Conservation (phyloP, 2,113 vertebrate species). For the Pachypanchax playfairii region DNA sequence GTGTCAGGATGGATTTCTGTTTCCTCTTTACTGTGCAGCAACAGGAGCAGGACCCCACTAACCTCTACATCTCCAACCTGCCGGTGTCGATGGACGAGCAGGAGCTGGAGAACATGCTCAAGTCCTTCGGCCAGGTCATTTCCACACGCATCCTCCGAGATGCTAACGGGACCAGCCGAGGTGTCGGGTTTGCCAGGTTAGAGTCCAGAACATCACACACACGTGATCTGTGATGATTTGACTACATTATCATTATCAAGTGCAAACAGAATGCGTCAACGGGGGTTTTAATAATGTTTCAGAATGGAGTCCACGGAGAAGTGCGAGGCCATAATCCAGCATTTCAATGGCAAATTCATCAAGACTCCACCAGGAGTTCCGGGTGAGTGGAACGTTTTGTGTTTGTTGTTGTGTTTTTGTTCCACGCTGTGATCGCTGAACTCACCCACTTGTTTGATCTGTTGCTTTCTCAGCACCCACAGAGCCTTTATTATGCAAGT, state of each 20-base stretch:
- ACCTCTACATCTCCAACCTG: slow-evolving; percentile 95
- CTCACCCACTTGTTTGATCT: slow-evolving; percentile 52
- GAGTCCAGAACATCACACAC: slow-evolving; percentile 5
- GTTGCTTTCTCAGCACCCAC: slow-evolving; percentile 80
- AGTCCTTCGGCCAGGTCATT: slow-evolving; percentile 94
- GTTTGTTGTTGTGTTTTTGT: slow-evolving; percentile 37
- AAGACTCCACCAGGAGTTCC: slow-evolving; percentile 90
- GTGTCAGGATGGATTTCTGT: neutral
- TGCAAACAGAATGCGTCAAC: too few species aligned
- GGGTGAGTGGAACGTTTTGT: slow-evolving; percentile 75
- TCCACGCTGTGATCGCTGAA: slow-evolving; percentile 33
- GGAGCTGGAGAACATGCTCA: slow-evolving; percentile 92
- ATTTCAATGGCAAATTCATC: slow-evolving; percentile 95
- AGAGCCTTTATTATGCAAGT: slow-evolving; percentile 94
- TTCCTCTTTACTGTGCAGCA: slow-evolving; percentile 75
- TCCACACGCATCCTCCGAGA: slow-evolving; percentile 92
- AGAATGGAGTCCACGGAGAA: slow-evolving; percentile 96
- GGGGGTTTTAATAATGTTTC: slow-evolving; percentile 35
- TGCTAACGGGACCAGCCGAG: slow-evolving; percentile 89
- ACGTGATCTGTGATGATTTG: too few species aligned
- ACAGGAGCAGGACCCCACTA: slow-evolving; percentile 96
- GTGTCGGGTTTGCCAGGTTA: slow-evolving; percentile 92
- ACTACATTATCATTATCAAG: too few species aligned
- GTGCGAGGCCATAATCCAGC: slow-evolving; percentile 92
- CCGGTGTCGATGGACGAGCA: slow-evolving; percentile 93